Evolutionary conservation across 2,797 vertebrate genomes (phyloP).

Genomic region (Sebastes glaucus): DNA sequence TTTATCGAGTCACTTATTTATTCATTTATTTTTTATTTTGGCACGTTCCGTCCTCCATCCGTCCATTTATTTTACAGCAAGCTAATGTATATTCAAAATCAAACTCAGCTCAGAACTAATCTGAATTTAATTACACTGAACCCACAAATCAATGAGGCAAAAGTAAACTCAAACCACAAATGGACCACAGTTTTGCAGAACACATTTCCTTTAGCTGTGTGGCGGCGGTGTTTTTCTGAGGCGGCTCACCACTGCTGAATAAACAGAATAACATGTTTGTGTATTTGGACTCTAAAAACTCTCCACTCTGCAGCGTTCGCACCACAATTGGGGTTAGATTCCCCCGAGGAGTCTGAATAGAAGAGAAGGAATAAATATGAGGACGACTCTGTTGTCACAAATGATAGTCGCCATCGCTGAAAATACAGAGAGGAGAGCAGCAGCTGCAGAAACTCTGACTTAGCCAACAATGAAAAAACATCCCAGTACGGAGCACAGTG

Average conservation of each 20-base stretch:
- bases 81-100: background rate
- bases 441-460: background rate
- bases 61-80: too few species aligned
- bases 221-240: background rate
- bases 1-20: too few species aligned
- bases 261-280: background rate
- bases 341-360: background rate
- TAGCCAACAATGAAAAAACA: background rate
- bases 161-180: background rate
- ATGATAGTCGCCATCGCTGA: background rate
- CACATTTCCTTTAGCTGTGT: background rate
- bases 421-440: background rate
- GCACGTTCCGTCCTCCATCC: too few species aligned
- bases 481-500: background rate
- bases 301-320: background rate
- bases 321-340: background rate
- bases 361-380: background rate
- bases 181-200: background rate
- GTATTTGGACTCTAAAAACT: background rate
- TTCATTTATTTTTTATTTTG: too few species aligned
- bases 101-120: background rate
- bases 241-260: background rate
- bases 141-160: background rate
- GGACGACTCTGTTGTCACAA: background rate
- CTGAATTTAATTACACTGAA: background rate